Evolutionary conservation across 2,888 invertebrate species (phyloP).

Genomic region (Mythimna impura): DNA sequence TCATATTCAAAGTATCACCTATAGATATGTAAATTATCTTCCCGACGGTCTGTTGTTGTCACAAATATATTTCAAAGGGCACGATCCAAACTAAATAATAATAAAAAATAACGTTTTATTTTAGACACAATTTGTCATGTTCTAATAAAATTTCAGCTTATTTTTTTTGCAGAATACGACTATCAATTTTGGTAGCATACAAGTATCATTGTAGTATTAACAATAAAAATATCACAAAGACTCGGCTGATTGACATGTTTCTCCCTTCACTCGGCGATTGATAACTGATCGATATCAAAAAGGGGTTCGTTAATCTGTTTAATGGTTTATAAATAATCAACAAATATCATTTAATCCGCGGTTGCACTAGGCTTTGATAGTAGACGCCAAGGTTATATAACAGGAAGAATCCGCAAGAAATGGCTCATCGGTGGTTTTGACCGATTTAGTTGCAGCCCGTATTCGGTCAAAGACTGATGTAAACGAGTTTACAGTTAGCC

Average conservation of each 20-base stretch:
- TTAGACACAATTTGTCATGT: slow-evolving; percentile 59
- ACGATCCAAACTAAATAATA: slow-evolving; percentile 62
- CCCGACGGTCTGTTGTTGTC: slow-evolving; percentile 66
- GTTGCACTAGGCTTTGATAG: background rate
- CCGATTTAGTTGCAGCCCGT: too few species aligned
- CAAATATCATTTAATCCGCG: slow-evolving; percentile 8
- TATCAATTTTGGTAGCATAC: slow-evolving; percentile 33
- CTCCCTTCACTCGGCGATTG: slow-evolving; percentile 36
- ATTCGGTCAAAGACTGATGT: too few species aligned
- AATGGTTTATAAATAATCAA: slow-evolving; percentile 15
- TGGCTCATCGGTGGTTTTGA: too few species aligned
- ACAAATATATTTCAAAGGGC: slow-evolving; percentile 69
- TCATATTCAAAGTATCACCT: slow-evolving; percentile 82
- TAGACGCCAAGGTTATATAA: background rate
- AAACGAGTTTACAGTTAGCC: too few species aligned
- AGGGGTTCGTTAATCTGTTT: slow-evolving; percentile 28
- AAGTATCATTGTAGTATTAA: slow-evolving; percentile 31
- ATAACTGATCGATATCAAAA: slow-evolving; percentile 38
- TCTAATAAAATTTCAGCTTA: slow-evolving; percentile 25
- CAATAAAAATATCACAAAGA: slow-evolving; percentile 44
- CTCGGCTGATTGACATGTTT: slow-evolving; percentile 48
- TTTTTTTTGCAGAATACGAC: slow-evolving; percentile 30
- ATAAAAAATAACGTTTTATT: slow-evolving; percentile 56
- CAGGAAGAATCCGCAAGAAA: too few species aligned
- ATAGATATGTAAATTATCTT: slow-evolving; percentile 85